These are phyloP conservation scores for Cyprinella venusta DNA, from an alignment of 2,797 vertebrate species.

Conservation along the genomic window DNA sequence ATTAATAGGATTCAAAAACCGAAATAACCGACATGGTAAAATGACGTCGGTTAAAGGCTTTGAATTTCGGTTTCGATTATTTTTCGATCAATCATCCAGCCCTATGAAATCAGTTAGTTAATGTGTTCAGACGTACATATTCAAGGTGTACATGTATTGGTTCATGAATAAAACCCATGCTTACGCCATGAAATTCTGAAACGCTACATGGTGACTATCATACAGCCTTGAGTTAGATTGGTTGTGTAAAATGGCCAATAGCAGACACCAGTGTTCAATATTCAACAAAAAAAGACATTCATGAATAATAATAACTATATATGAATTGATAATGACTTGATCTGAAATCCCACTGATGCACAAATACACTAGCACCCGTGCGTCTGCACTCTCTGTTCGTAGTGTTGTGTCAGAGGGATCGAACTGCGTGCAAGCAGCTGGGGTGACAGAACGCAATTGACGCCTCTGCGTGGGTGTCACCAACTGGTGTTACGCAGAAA, in stretches of 20 bases:
- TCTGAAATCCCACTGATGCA: neutral
- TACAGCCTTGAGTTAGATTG: neutral
- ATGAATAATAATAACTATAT: neutral
- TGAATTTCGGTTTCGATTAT: too few species aligned
- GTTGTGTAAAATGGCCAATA: neutral
- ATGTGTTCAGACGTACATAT: neutral
- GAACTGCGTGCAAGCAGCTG: too few species aligned
- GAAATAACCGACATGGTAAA: too few species aligned
- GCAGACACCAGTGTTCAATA: neutral
- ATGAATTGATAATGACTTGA: neutral
- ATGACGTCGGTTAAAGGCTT: too few species aligned
- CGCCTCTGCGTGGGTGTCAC: too few species aligned
- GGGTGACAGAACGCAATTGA: too few species aligned
- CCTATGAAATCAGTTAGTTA: neutral
- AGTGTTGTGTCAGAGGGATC: too few species aligned
- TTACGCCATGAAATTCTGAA: neutral
- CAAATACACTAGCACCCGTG: neutral
- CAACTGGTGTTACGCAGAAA: too few species aligned
- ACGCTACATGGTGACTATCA: neutral
- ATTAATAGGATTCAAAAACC: too few species aligned
- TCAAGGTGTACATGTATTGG: neutral
- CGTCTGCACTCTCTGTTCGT: too few species aligned
- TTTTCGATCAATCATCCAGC: neutral
- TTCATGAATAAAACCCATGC: neutral
- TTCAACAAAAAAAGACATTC: neutral